A percentile compares a stretch with the other conserved stretches of the same genome.
Conservation (phyloP, 2,113 vertebrate species). For the Amazona guildingii region DNA sequence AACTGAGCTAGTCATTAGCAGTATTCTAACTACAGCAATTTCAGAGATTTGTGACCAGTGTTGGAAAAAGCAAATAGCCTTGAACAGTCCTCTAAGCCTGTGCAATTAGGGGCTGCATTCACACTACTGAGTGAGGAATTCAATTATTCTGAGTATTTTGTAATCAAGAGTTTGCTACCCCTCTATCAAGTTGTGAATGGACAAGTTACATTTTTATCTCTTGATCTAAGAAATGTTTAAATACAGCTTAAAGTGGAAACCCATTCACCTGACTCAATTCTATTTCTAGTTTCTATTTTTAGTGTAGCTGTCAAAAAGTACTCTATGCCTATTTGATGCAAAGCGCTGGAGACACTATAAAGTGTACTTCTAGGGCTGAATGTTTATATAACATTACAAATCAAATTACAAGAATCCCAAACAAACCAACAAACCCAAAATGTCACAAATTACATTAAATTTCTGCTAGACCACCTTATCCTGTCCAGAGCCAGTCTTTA, state of each 20-base stretch:
- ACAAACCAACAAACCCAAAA: neutral
- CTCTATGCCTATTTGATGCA: neutral
- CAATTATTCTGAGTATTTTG: neutral
- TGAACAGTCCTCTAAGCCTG: neutral
- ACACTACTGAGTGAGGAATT: neutral
- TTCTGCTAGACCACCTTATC: neutral
- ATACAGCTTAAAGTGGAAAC: neutral
- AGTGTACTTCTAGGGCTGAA: neutral
- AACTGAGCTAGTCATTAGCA: conserved; percentile 1
- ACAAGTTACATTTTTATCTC: neutral
- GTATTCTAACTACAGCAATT: neutral
- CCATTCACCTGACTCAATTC: neutral
- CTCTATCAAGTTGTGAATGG: neutral
- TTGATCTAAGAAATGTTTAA: neutral
- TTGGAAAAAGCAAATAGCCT: neutral
- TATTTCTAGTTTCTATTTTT: neutral
- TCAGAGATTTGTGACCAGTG: neutral
- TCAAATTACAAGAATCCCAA: neutral
- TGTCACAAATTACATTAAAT: neutral
- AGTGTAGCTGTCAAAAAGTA: neutral
- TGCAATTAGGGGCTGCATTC: neutral
- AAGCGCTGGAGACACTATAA: neutral
- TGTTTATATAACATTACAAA: neutral
- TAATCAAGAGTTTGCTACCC: neutral
- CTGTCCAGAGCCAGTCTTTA: neutral